Evolutionary conservation across 1,140 invertebrate genomes (phyloP), one percentile per base, ranked within the genome.

Genomic region (Hyphantria cunea): DNA sequence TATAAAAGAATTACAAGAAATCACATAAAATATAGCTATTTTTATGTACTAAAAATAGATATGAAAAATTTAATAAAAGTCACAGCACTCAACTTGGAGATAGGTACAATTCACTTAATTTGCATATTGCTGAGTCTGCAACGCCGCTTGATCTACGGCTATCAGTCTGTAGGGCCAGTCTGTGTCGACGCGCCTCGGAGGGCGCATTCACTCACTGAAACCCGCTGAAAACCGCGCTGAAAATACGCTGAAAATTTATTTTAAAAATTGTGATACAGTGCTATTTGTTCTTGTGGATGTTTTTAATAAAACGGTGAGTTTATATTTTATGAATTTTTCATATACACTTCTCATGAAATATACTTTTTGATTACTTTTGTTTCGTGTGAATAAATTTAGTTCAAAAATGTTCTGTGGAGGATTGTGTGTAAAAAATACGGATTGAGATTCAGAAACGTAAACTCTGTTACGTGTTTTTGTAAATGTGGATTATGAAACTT

Each of bases 161-260:
- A 56, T 64, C 59, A 64, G 51, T 41, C 51, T 14, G 47, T 31
- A 51, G 39, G 45, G 34, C 54, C 68, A 70, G 68, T 70, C 59
- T 55, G 31, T 51, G 34, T 44, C 50, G 68, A 53, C 15, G 49
- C 49, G 48, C 41, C 49, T 52, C 31, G 10, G 48, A 52, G 48
- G 49, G 39, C 39, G 58, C 49, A 52, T 51, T 61, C 55, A 45
- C 9, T 44, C 39, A 17, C 58, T 44, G 58, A 52, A 61, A 61
- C 45, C 31, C 49, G 45, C 49, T 45, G n/a, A n/a, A n/a, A 61
- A 61, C 51, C 31, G 39, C 41, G 48, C 42, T 58, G 44, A 52
- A 64, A 58, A 59, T 47, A 59, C 55, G 50, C 47, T 55, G 6
- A 33, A 55, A 51, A 52, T 52, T 34, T 42, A 58, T 58, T 37